Conservation (phyloP, 2,113 vertebrate genomes). For the Tachycineta bicolor region DNA sequence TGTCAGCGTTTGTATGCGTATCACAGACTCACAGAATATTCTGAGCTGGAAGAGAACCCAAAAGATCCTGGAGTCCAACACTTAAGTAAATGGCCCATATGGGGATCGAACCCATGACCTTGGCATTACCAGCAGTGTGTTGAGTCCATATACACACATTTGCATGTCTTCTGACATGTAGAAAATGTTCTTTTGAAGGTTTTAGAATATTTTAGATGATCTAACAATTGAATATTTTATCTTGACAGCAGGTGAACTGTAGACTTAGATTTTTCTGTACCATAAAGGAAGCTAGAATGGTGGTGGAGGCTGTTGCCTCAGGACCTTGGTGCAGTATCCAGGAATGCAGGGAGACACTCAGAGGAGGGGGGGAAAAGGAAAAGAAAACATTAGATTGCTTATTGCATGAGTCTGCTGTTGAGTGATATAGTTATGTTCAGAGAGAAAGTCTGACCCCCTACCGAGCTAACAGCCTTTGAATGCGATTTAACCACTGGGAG, state of each 20-base stretch:
- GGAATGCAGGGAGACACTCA: constrained; percentile 55
- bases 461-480: constrained; percentile 70
- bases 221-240: background rate
- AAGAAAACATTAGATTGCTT: constrained; percentile 64
- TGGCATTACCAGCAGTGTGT: background rate
- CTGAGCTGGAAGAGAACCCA: background rate
- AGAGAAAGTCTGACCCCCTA: constrained; percentile 55
- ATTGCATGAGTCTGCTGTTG: constrained; percentile 69
- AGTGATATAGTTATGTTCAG: constrained; percentile 70
- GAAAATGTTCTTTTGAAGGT: background rate
- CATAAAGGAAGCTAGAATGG: background rate
- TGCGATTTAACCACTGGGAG: constrained; percentile 63
- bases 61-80: background rate
- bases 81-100: background rate
- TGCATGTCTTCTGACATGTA: background rate
- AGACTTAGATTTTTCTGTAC: background rate
- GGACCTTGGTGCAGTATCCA: constrained; percentile 58
- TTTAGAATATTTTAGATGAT: background rate
- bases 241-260: constrained; percentile 25
- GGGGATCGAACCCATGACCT: rapidly evolving
- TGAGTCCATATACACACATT: background rate
- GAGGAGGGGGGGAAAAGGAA: background rate
- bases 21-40: background rate
- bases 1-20: background rate
- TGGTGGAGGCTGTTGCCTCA: constrained; percentile 18